A percentile compares a stretch with the other conserved stretches of the same genome.
Conservation (phyloP, 30 jellyfish, hydroid and myxozoan species). For the Haliclystus octoradiatus region DNA sequence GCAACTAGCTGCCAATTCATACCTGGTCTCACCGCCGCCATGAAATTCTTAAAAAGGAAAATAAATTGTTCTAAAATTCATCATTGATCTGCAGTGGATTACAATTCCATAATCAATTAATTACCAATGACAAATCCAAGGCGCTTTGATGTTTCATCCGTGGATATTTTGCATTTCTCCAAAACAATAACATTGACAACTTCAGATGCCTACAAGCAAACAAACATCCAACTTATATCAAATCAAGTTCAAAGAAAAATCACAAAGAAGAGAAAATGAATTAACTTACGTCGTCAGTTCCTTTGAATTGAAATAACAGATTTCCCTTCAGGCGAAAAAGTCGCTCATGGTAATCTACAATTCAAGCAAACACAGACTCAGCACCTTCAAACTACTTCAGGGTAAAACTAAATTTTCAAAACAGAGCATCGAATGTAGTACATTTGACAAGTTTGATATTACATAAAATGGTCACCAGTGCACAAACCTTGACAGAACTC, state of each 20-base stretch:
- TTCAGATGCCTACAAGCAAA: slow-evolving; percentile 40
- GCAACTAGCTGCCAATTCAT: slow-evolving; percentile 67
- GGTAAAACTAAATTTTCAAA: too few relatives aligned
- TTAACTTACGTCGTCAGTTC: slow-evolving; percentile 47
- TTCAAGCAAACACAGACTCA: not conserved
- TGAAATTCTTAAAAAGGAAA: slow-evolving; percentile 41
- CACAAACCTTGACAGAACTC: too few relatives aligned
- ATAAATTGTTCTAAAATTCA: not conserved
- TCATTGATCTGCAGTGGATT: too few relatives aligned
- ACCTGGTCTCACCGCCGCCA: slow-evolving; percentile 47
- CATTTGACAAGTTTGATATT: too few relatives aligned
- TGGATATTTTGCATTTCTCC: slow-evolving; percentile 36
- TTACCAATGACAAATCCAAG: slow-evolving; percentile 40
- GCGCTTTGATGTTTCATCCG: slow-evolving; percentile 13
- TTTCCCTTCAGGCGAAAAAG: slow-evolving; percentile 69
- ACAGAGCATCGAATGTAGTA: too few relatives aligned
- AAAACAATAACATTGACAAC: slow-evolving; percentile 69
- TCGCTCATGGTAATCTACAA: slow-evolving; percentile 37
- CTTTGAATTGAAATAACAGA: slow-evolving; percentile 55
- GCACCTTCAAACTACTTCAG: too few relatives aligned
- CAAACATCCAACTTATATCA: not conserved
- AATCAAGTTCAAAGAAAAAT: not conserved
- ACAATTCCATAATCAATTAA: too few relatives aligned
- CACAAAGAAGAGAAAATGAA: not conserved
- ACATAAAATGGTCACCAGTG: too few relatives aligned